These are phyloP conservation scores for Herpetotheres cachinnans DNA, from an alignment of 2,113 vertebrate species.

Conservation along the genomic window DNA sequence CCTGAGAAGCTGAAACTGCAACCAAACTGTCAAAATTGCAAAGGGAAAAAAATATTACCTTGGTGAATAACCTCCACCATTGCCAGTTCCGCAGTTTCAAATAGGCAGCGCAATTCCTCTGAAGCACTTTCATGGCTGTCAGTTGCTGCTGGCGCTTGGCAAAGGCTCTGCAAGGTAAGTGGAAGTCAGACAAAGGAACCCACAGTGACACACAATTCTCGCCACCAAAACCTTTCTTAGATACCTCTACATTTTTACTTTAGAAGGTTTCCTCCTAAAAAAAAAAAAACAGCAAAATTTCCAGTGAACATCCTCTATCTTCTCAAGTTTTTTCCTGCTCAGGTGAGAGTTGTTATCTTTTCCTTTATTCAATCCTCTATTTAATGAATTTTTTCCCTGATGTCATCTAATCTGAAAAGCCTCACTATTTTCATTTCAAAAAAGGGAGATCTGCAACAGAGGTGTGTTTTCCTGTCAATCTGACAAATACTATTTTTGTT, in stretches of 20 bases:
- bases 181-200: neutral
- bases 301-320: neutral
- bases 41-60: conserved; percentile 74
- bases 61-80: conserved; percentile 99
- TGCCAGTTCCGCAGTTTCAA: conserved; percentile 98
- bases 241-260: neutral
- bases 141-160: conserved; percentile 94
- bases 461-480: neutral
- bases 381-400: neutral
- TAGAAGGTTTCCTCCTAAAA: neutral
- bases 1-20: neutral
- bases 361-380: neutral
- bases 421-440: neutral
- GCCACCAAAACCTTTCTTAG: neutral
- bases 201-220: neutral
- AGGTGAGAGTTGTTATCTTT: neutral
- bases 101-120: conserved; percentile 98
- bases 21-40: neutral
- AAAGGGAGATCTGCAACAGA: neutral
- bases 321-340: neutral
- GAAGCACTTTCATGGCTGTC: conserved; percentile 97
- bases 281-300: neutral
- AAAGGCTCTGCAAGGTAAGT: conserved; percentile 82
- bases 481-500: neutral
- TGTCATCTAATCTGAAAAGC: neutral